Evolutionary conservation across 2,888 invertebrate species (phyloP), one percentile per base, ranked within the genome.

Genomic region (Minunthozetes semirufus): DNA sequence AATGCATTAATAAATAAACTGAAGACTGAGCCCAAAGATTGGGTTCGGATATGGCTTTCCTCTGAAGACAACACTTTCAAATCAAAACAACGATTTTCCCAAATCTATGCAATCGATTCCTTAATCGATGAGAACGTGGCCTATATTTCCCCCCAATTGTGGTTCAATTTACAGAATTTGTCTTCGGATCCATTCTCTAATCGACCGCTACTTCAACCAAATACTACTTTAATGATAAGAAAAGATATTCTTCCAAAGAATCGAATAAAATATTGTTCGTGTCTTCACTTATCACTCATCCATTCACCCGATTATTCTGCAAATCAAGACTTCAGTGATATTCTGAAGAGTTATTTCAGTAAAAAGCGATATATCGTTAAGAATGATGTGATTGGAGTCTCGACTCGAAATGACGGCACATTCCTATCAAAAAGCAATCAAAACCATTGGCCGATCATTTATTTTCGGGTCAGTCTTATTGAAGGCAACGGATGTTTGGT

Each of bases 131-230:
- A 78, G 53, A 76, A 77, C 42, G 27, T 76, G 19, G 78, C 72
- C 11, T 78, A 77, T 53, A 76, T 80, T 6, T 78, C 77, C 0
- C 79, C 79, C 8, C 75, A 77, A 72, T 70, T 79, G n/a, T 80
- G 79, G 79, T 79, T 78, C 70, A 80, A 80, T 76, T 73, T 80
- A 25, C 50, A 50, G 25, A 29, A 17, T 42, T 33, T 70, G 56
- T 48, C 68, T 1, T 56, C 66, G 1, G 4, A 38, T 38, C 11
- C 6, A 66, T 17, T 38, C 19, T 19, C 6, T 4, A 66, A 33
- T 38, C 66, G 77, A n/a, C 25, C 72, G 13, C 71, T 79, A 27
- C 46, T 78, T 19, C 77, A 79, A 25, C 76, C 76, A 25, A 72
- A 77, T n/a, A 56, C 77, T 6, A 75, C 71, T 25, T 59, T 79